Evolutionary conservation across 1,140 invertebrate genomes (phyloP).

Genomic region (Rhynchophorus ferrugineus): DNA sequence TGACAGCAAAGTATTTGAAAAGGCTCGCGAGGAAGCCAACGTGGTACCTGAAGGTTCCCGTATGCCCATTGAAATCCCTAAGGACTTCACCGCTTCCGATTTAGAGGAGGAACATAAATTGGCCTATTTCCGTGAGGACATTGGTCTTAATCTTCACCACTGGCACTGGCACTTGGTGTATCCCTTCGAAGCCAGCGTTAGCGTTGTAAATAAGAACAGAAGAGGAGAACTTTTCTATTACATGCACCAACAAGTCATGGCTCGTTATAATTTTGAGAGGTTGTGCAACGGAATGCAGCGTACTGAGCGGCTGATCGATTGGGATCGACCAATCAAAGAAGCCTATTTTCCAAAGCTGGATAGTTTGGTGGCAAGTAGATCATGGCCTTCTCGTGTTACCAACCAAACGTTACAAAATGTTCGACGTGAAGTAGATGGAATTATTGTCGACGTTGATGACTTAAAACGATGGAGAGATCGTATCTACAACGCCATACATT

Average conservation of each 20-base stretch:
- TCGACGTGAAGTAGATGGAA: conserved; percentile 56
- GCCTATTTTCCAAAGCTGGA: conserved; percentile 69
- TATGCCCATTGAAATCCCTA: conserved; percentile 53
- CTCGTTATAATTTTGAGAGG: conserved; percentile 60
- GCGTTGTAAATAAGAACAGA: conserved; percentile 59
- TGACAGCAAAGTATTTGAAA: conserved; percentile 59
- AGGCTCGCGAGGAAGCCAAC: conserved; percentile 60
- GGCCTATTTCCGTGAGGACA: conserved; percentile 58
- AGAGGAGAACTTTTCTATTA: conserved; percentile 72
- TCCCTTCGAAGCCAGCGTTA: conserved; percentile 54
- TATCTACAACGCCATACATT: conserved; percentile 66
- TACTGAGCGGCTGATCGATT: conserved; percentile 51
- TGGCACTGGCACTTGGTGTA: conserved; percentile 84
- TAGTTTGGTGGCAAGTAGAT: conserved; percentile 53
- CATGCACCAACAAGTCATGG: conserved; percentile 68
- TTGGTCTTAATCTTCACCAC: conserved; percentile 62
- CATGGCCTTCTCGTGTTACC: conserved; percentile 55
- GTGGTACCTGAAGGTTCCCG: conserved; percentile 55
- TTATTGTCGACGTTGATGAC: conserved; percentile 58
- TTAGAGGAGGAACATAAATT: conserved; percentile 56
- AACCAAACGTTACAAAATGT: conserved; percentile 54
- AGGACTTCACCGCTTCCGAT: conserved; percentile 59
- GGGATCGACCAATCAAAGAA: conserved; percentile 54
- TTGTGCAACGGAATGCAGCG: conserved; percentile 53
- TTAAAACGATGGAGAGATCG: conserved; percentile 68